These are phyloP conservation scores for Lasius platythorax DNA, from an alignment of 2,888 invertebrate species.

Conservation along the genomic window DNA sequence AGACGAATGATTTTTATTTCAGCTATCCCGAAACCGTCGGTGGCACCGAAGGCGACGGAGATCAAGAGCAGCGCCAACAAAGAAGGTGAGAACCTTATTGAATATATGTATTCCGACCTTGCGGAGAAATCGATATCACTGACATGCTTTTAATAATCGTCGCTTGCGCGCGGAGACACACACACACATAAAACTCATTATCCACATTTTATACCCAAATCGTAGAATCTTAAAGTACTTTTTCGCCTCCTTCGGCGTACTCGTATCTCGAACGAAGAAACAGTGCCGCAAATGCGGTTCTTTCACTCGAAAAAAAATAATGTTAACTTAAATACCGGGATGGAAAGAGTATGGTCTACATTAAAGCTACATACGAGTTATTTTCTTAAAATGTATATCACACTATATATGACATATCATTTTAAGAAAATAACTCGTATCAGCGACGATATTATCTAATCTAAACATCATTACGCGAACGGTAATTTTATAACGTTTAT, in stretches of 20 bases:
- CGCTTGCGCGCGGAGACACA: conserved; percentile 27
- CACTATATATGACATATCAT: not conserved
- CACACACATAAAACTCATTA: conserved; percentile 57
- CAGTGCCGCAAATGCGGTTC: not conserved
- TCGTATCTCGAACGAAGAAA: conserved; percentile 9
- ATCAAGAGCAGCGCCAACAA: conserved; percentile 92
- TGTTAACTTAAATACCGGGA: not conserved
- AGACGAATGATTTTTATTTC: conserved; percentile 82
- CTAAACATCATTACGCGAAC: not conserved
- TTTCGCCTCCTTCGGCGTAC: conserved; percentile 1
- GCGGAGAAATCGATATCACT: conserved; percentile 64
- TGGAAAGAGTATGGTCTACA: not conserved
- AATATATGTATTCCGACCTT: conserved; percentile 61
- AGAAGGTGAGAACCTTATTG: conserved; percentile 89
- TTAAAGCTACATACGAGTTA: not conserved
- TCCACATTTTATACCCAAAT: conserved; percentile 60
- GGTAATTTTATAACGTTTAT: not conserved
- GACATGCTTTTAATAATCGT: conserved; percentile 38
- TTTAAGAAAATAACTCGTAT: not conserved
- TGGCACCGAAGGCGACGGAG: conserved; percentile 93
- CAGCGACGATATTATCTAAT: not conserved
- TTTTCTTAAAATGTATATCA: too few relatives aligned
- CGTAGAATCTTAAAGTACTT: conserved; percentile 33
- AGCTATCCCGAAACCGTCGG: conserved; percentile 96
- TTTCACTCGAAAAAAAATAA: conserved; percentile 9